Evolutionary conservation across 2,113 vertebrate genomes (phyloP), one percentile per base, ranked within the genome.

Genomic region (Tympanuchus pallidicinctus): DNA sequence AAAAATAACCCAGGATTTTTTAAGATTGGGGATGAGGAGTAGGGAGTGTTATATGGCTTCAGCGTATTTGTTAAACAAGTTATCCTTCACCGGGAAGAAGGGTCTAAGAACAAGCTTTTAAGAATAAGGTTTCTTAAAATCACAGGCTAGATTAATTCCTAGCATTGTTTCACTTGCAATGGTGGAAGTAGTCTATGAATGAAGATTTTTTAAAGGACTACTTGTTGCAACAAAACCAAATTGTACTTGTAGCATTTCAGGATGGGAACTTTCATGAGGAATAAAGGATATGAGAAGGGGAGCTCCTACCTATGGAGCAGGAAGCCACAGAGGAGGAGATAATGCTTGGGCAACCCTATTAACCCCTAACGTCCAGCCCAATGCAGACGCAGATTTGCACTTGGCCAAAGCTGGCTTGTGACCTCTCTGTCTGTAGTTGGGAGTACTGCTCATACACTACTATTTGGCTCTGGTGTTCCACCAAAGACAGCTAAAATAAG

Each of bases 141-240:
- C 21, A 0, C 47, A 71, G 82, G 65, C 61, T 70, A 90, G 73
- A 84, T 93, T 88, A 93, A 96, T 90, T 96, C 89, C 92, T 95
- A 92, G 91, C 86, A 95, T 94, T 94, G 95, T 92, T 95, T 90
- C 43, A 4, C 52, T 86, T 65, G 96, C 95, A 95, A 86, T 95
- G 76, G 88, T 83, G 94, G 94, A 93, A 92, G 65, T 52, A 38
- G 69, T 70, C 86, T 16, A 12, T 91, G 93, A 95, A 93, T 93
- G 70, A 96, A 93, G 90, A 96, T 88, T 94, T 95, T 87, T 63
- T 87, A 60, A 89, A 65, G 45, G 63, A 69, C 48, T 57, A 25
- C 81, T 56, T 76, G 61, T 11, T 93, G 86, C 89, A 76, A 93
- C 95, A 95, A 94, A 95, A 64, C 73, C 9, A 75, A 89, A 95